Evolutionary conservation across 2,888 invertebrate genomes (phyloP), one percentile per base, ranked within the genome.

Genomic region (Melangyna quadrimaculata): DNA sequence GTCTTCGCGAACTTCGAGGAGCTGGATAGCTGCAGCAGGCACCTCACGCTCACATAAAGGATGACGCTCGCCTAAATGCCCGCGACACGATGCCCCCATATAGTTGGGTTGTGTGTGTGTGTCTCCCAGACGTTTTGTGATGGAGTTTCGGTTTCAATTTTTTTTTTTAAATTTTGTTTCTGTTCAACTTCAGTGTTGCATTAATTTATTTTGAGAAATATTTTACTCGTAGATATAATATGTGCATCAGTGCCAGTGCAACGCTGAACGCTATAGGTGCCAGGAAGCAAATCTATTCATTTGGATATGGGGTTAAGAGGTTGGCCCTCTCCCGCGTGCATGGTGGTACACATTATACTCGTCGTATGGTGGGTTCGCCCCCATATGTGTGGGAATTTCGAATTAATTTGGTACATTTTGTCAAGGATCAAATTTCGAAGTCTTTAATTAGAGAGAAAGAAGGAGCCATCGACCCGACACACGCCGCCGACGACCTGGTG

Each of bases 21-120:
- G 87, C 79, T 80, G 9, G 29, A 55, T 55, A 55, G 55, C 17
- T 55, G 29, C 55, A 55, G 10, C 55, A 55, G 55, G 57, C 57
- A 57, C 57, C 88, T 79, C 32, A 10, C n/a, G 29, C 37, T 37
- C 89, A 87, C 87, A 88, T 88, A 90, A 89, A 88, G 87, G 88
- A 90, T 88, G 88, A 88, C 87, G 89, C 88, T 89, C 84, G 83
- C 83, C 87, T 83, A 78, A 87, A 45, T 74, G 69, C 55, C 72
- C 45, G 48, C 65, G 48, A 65, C 67, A 48, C 22, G 65, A 43
- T 75, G 79, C 83, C 70, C 70, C 57, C 78, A 72, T 72, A 73
- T 55, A 29, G 43, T 19, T 29, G 22, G 12, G 45, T 63, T 12
- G 22, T 63, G 45, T 12, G 22, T 63, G 45, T 63, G n/a, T 35